phyloP scores from a whole-genome alignment of 1,140 invertebrate species.

The Bombus huntii region DNA sequence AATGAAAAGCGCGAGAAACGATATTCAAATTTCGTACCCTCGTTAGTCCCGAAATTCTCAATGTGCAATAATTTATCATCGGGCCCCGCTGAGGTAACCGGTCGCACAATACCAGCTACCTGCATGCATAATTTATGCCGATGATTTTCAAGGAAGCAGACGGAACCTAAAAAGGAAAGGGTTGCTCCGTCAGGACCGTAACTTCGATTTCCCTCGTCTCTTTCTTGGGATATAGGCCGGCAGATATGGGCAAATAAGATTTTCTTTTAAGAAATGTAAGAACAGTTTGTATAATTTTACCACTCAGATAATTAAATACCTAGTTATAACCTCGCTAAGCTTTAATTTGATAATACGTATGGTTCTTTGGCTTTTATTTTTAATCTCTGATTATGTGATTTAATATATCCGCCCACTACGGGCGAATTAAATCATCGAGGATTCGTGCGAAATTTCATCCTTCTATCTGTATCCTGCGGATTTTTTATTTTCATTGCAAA shows the following conservation, averaged over 20 bases:
- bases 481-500: too few relatives aligned
- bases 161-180: conserved; percentile 62
- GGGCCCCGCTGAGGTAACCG: conserved; percentile 75
- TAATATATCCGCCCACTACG: too few relatives aligned
- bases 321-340: too few relatives aligned
- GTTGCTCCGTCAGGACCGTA: conserved; percentile 61
- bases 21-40: conserved; percentile 82
- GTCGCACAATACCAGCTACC: conserved; percentile 75
- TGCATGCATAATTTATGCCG: conserved; percentile 76
- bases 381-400: too few relatives aligned
- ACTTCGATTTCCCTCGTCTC: neutral
- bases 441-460: too few relatives aligned
- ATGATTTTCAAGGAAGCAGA: conserved; percentile 70
- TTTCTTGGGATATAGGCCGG: neutral
- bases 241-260: neutral
- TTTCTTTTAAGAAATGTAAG: neutral
- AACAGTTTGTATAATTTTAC: neutral
- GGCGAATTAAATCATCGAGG: too few relatives aligned
- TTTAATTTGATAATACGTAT: too few relatives aligned
- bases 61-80: conserved; percentile 81
- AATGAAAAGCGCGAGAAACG: conserved; percentile 77
- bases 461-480: too few relatives aligned
- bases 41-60: conserved; percentile 77
- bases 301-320: too few relatives aligned
- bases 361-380: too few relatives aligned